Base-by-base conservation (phyloP, 2,797 vertebrate genomes). In the Xenops minutus region DNA sequence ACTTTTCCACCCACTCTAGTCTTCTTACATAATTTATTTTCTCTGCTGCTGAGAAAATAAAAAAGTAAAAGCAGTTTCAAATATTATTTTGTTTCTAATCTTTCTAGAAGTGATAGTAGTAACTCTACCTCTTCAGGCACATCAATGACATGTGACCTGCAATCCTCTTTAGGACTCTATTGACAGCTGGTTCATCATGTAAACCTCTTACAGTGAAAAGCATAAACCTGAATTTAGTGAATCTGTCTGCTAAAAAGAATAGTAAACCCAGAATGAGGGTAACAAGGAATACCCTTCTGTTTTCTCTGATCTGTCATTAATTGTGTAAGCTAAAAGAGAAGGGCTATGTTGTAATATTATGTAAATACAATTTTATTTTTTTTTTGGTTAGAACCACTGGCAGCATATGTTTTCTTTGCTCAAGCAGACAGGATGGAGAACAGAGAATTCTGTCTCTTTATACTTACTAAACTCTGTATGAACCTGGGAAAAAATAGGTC, bases 171-270 rank as follows among this genome's bases (percentile, higher is more conserved):
- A 80, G 37, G 58, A 84, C 54, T 61, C 37, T 95, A n/a, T 80
- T 94, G 88, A 85, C 95, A 97, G 81, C 85, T 96, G 81, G 91
- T 94, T 95, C 64, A 81, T 66, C 91, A 61, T 59, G 84, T 96
- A 96, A 97, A 92, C 82, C 92, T 95, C 93, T 95, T 95, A 88
- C 6, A 81, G 36, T 37, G 68, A 89, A 92, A 94, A 88, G 29
- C 64, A 78, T 56, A 81, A 96, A 95, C 62, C 39, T 83, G 94
- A 91, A 86, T 95, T 96, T 96, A 91, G 80, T 69, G 61, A 92
- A 84, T 84, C 69, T 54, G 9, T 67, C 71, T 87, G 58, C 82
- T 90, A 88, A 95, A 88, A 91, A 37, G 30, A 86, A 75, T 2
- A 22, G 55, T 52, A 90, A 84, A 75, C 51, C 12, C 76, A 86